phyloP scores from a whole-genome alignment of 2,797 vertebrate species.

The Aythya fuligula region DNA sequence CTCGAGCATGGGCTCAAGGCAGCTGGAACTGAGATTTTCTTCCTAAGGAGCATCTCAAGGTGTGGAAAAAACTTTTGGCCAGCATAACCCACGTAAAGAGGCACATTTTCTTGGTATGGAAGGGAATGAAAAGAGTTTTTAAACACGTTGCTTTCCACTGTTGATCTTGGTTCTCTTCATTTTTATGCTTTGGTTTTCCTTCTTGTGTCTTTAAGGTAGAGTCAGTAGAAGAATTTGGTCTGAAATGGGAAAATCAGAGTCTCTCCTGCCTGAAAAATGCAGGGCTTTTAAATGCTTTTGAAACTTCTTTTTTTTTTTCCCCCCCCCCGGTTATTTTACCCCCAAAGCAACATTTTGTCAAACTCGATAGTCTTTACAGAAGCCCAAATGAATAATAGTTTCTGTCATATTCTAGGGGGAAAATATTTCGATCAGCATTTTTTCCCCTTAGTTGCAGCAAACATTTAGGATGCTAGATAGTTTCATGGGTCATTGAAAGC shows the following conservation, averaged over 20 bases:
- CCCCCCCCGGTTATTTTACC: neutral
- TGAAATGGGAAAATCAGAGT: neutral
- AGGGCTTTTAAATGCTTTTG: neutral
- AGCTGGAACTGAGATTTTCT: neutral
- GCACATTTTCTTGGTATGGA: neutral
- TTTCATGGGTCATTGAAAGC: constrained; percentile 23
- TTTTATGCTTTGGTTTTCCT: neutral
- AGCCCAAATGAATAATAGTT: constrained; percentile 38
- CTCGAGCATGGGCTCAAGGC: neutral
- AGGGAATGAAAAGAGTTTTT: neutral
- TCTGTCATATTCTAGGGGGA: constrained; percentile 14
- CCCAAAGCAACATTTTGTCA: neutral
- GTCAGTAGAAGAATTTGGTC: neutral
- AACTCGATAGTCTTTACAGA: neutral
- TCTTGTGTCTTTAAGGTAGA: neutral
- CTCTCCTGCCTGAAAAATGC: neutral
- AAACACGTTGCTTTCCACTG: neutral
- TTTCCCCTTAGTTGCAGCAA: constrained; percentile 18
- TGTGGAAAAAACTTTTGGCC: neutral
- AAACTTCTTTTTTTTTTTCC: neutral
- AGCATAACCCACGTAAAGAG: neutral
- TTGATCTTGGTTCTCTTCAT: neutral
- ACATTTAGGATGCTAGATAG: neutral
- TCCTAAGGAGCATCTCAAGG: neutral
- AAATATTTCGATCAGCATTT: constrained; percentile 42